Percentiles rank a stretch among this genome's conserved stretches.
Evolutionary conservation across 2,888 invertebrate genomes (phyloP).

Genomic region (Phalera bucephala): DNA sequence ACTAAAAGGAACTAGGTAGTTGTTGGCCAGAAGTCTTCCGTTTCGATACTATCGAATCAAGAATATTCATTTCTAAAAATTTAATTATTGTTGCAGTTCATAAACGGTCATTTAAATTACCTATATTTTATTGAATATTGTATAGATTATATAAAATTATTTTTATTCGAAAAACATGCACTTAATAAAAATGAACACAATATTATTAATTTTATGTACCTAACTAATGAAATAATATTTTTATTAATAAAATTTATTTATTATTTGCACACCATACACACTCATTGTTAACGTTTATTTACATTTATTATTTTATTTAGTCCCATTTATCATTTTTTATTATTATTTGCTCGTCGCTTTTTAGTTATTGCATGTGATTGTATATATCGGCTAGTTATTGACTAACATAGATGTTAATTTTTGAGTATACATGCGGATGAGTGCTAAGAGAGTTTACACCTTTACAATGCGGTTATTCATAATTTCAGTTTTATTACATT

Average conservation of each 20-base stretch:
- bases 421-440: slow-evolving; percentile 7
- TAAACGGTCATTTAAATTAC: background rate
- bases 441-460: slow-evolving; percentile 12
- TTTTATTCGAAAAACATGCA: too few relatives aligned
- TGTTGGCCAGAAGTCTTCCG: too few relatives aligned
- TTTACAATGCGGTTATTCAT: too few relatives aligned
- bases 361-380: slow-evolving; percentile 50
- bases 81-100: slow-evolving; percentile 13
- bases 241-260: slow-evolving; percentile 50
- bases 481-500: too few relatives aligned
- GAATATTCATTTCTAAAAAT: too few relatives aligned
- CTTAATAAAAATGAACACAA: background rate
- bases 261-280: slow-evolving; percentile 73
- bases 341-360: slow-evolving; percentile 60
- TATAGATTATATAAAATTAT: too few relatives aligned
- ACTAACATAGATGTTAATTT: slow-evolving; percentile 11
- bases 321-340: slow-evolving; percentile 28
- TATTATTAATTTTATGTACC: slow-evolving; percentile 44
- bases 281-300: slow-evolving; percentile 40
- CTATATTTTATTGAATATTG: too few relatives aligned
- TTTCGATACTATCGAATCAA: too few relatives aligned
- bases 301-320: slow-evolving; percentile 40
- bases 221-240: slow-evolving; percentile 33
- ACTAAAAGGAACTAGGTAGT: too few relatives aligned
- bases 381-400: slow-evolving; percentile 21